Evolutionary conservation across 2,888 invertebrate genomes (phyloP), one percentile per base, ranked within the genome.

Genomic region (Acanthosoma haemorrhoidale): DNA sequence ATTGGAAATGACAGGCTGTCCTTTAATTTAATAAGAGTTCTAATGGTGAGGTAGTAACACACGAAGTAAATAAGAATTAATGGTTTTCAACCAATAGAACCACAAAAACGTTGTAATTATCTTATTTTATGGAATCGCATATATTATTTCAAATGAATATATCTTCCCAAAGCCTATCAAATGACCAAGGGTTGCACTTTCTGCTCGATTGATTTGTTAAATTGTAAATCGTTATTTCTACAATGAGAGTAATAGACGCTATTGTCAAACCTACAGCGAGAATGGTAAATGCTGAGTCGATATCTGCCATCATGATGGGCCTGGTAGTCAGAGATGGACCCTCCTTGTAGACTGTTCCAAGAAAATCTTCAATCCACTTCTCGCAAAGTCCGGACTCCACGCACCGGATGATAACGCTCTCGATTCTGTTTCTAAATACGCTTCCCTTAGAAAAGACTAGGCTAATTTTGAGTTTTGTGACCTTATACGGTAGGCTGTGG

Each of bases 261-360:
- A 36, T 1, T 3, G 4, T 13, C 13, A 36, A n/a, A n/a, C 61
- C 61, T 3, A 61, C 21, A 4, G 16, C 3, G 18, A 61, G 61
- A n/a, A 61, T 36, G 4, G 61, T 21, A 36, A 61, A 61, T 36
- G 61, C 61, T 21, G 61, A 38, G n/a, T 61, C 6, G 1, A 61
- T 21, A 61, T 61, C 61, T 34, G n/a, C 13, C 3, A 34, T 21
- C 8, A 8, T 21, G 4, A 61, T 61, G 0, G 61, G 21, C 16
- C 61, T 38, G 8, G 29, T 59, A 16, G 34, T 59, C 2, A 61
- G 18, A 13, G 4, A 32, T 11, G 16, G 61, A n/a, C 15, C 4
- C 2, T 1, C 11, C n/a, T 4, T 18, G 4, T n/a, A 13, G 21
- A 5, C 4, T 38, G 5, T 31, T 0, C 36, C 36, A 1, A 38